Percentiles rank a stretch among this genome's conserved stretches.
Evolutionary conservation across 2,113 vertebrate genomes (phyloP).

Genomic region (Hemiscyllium ocellatum): DNA sequence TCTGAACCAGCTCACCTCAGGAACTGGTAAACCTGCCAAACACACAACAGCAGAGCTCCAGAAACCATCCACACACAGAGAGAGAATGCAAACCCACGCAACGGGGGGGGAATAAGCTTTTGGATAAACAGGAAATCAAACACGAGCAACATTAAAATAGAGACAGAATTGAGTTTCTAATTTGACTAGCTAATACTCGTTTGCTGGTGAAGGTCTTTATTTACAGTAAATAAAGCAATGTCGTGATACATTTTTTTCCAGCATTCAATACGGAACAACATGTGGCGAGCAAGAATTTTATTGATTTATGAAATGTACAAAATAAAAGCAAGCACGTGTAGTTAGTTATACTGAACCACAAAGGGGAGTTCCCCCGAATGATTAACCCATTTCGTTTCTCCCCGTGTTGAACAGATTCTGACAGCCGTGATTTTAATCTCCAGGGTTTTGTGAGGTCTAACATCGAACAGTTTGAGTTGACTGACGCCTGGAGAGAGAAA

Average conservation of each 20-base stretch:
- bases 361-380: neutral
- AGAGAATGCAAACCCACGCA: neutral
- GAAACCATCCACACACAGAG: neutral
- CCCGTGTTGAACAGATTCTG: neutral
- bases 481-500: conserved; percentile 28
- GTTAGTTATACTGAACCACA: neutral
- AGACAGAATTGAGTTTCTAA: neutral
- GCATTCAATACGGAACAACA: neutral
- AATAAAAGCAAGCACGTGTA: no score
- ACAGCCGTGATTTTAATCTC: conserved; percentile 41
- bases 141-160: neutral
- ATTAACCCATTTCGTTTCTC: neutral
- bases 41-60: neutral
- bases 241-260: neutral
- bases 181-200: neutral
- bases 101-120: neutral
- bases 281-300: neutral
- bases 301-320: neutral
- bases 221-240: neutral
- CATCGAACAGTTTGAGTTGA: conserved; percentile 41
- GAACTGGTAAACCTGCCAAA: conserved; percentile 84
- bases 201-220: neutral
- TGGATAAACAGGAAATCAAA: neutral
- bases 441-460: conserved; percentile 43
- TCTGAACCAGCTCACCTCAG: conserved; percentile 98